These are phyloP conservation scores for Zaprionus capensis DNA, from an alignment of 1,140 invertebrate genomes.

Conservation along the genomic window DNA sequence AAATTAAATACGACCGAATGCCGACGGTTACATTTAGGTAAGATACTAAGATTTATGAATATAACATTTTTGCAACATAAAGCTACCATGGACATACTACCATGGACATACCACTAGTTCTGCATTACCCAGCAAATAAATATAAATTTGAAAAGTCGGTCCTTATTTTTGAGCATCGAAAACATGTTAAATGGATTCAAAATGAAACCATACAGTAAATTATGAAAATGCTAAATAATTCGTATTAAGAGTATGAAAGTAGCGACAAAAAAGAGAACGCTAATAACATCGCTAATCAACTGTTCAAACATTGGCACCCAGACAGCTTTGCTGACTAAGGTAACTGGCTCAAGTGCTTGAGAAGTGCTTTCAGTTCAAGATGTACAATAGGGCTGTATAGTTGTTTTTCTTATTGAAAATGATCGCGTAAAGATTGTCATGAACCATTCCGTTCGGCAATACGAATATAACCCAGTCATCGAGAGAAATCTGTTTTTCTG, in stretches of 20 bases:
- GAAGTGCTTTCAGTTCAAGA: constrained; percentile 29
- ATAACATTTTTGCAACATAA: background rate
- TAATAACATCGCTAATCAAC: constrained; percentile 70
- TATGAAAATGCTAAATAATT: background rate
- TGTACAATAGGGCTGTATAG: constrained; percentile 19
- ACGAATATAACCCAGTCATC: background rate
- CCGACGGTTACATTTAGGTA: constrained; percentile 66
- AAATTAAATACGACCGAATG: constrained; percentile 58
- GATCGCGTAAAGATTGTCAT: background rate
- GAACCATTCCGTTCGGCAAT: background rate
- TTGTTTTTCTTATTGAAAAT: background rate
- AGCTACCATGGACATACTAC: background rate
- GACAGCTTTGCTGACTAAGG: constrained; percentile 42
- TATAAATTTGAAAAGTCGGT: no score
- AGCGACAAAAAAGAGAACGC: constrained; percentile 43
- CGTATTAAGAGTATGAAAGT: constrained; percentile 20
- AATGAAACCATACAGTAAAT: background rate
- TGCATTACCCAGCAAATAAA: no score
- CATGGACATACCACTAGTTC: background rate
- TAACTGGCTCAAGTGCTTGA: constrained; percentile 27
- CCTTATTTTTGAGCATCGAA: no score
- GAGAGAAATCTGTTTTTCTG: background rate
- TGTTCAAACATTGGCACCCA: constrained; percentile 56
- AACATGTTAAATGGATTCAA: background rate
- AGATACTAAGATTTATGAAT: background rate